phyloP scores from a whole-genome alignment of 2,113 vertebrate genomes.

The Galemys pyrenaicus region DNA sequence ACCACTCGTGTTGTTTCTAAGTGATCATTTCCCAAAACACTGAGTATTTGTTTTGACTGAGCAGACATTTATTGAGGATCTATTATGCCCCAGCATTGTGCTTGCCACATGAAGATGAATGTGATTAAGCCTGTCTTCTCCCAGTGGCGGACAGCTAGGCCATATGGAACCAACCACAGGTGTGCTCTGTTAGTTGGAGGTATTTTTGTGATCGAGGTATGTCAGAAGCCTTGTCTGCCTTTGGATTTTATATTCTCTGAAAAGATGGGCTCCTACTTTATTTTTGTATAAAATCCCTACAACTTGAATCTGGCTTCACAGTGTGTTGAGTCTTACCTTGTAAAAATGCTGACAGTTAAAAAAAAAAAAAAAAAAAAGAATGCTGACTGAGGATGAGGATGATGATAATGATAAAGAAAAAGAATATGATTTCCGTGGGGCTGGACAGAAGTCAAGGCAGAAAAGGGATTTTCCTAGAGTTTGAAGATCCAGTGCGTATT shows the following conservation, averaged over 20 bases:
- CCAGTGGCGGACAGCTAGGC: background rate
- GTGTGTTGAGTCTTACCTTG: fast-evolving
- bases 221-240: background rate
- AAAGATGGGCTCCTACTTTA: background rate
- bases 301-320: background rate
- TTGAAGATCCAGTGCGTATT: fast-evolving
- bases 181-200: background rate
- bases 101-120: background rate
- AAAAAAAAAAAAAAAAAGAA: background rate
- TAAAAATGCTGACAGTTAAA: background rate
- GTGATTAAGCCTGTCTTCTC: background rate
- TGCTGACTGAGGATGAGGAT: background rate
- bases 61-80: background rate
- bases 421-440: fast-evolving
- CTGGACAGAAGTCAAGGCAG: too few species aligned
- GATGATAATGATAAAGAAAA: background rate
- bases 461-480: background rate
- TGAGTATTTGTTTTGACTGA: background rate
- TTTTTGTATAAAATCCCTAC: background rate
- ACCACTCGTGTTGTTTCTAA: background rate
- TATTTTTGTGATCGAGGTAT: background rate
- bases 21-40: background rate
- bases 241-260: background rate
- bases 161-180: background rate
- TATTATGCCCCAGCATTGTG: fast-evolving